Evolutionary conservation across 2,888 invertebrate species (phyloP).

Genomic region (Sphaerophoria rueppellii): DNA sequence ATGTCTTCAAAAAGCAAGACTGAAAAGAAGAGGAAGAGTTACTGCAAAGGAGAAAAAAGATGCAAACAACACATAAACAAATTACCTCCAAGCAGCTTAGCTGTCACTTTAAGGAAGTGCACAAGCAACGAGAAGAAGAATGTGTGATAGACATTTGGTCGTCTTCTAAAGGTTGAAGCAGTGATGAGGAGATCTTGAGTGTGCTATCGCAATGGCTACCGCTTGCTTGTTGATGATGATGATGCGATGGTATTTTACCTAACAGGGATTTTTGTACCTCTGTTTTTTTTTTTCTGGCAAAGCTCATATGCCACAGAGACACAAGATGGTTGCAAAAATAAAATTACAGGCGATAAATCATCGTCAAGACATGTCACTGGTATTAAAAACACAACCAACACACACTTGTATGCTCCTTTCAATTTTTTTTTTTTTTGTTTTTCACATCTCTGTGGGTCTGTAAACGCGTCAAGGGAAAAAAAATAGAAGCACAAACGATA

Average conservation of each 20-base stretch:
- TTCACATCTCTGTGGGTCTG: neutral
- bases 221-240: no score
- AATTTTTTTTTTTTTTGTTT: neutral
- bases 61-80: constrained; percentile 57
- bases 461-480: constrained; percentile 31
- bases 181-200: neutral
- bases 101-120: constrained; percentile 54
- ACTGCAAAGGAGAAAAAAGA: constrained; percentile 9
- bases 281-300: no score
- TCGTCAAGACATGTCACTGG: constrained; percentile 72
- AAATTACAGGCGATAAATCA: constrained; percentile 69
- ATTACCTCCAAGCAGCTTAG: constrained; percentile 60
- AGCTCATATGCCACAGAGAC: constrained; percentile 55
- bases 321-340: constrained; percentile 50
- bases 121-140: constrained; percentile 39
- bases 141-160: constrained; percentile 36
- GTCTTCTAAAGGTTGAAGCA: neutral
- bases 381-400: constrained; percentile 59
- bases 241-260: no score
- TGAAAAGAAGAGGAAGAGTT: neutral
- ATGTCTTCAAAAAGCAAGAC: neutral
- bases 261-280: no score
- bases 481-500: constrained; percentile 59
- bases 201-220: neutral
- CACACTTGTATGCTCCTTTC: constrained; percentile 13